These are phyloP conservation scores for Barypeithes pellucidus DNA, from an alignment of 2,888 invertebrate genomes.

Conservation along the genomic window DNA sequence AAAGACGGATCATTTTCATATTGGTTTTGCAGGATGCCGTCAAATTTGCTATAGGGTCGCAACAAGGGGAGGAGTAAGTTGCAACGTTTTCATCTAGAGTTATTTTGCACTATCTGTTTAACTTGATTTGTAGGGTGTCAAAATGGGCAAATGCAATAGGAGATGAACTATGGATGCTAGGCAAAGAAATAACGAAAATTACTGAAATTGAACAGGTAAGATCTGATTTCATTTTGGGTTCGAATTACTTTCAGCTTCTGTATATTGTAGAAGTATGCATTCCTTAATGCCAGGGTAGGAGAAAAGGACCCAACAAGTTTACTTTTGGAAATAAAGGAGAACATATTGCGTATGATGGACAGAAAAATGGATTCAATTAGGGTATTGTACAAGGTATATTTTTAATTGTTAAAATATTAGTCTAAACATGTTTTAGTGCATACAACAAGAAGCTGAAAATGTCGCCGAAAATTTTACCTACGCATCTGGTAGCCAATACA, in stretches of 20 bases:
- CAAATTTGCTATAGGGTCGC: constrained; percentile 47
- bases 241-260: constrained; percentile 8
- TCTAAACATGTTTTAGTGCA: constrained; percentile 75
- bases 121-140: constrained; percentile 75
- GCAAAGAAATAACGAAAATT: constrained; percentile 83
- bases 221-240: background rate
- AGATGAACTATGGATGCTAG: constrained; percentile 85
- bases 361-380: constrained; percentile 92
- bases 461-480: constrained; percentile 78
- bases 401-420: constrained; percentile 9
- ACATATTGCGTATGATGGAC: constrained; percentile 88
- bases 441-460: constrained; percentile 83
- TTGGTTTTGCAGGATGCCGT: constrained; percentile 15
- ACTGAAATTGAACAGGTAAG: constrained; percentile 84
- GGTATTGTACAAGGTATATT: constrained; percentile 71
- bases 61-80: constrained; percentile 63
- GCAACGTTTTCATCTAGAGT: constrained; percentile 3
- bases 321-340: constrained; percentile 84
- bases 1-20: constrained; percentile 23
- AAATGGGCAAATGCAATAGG: constrained; percentile 87
- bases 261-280: constrained; percentile 80
- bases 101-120: background rate
- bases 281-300: constrained; percentile 85
- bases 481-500: constrained; percentile 70
- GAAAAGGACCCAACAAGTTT: constrained; percentile 86